These are phyloP conservation scores for Nebria brevicollis DNA, from an alignment of 2,888 invertebrate species.

Conservation along the genomic window DNA sequence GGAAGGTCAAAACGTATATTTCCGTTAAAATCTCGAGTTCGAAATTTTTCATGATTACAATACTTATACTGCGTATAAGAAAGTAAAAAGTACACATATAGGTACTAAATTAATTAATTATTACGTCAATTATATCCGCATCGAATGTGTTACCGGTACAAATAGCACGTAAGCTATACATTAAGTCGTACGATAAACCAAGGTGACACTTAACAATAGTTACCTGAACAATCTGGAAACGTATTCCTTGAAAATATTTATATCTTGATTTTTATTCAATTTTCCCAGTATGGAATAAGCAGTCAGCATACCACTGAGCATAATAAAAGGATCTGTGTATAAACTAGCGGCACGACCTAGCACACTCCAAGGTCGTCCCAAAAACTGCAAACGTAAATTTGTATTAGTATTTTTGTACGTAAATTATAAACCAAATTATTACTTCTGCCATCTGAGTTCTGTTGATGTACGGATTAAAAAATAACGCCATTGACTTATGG, in stretches of 20 bases:
- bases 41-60: no score
- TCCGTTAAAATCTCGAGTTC: no score
- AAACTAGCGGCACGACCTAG: constrained; percentile 75
- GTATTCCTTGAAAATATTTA: constrained; percentile 71
- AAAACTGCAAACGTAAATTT: constrained; percentile 59
- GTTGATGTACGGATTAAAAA: constrained; percentile 74
- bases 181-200: neutral
- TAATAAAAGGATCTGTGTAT: constrained; percentile 77
- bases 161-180: no score
- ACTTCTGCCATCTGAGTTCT: constrained; percentile 75
- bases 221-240: constrained; percentile 69
- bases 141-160: no score
- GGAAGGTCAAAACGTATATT: no score
- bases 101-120: no score
- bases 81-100: no score
- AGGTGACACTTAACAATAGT: constrained; percentile 22
- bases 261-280: constrained; percentile 65
- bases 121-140: no score
- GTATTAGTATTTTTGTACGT: no score
- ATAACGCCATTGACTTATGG: constrained; percentile 78
- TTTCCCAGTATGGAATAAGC: constrained; percentile 71
- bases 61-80: no score
- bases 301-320: constrained; percentile 75
- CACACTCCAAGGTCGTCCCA: constrained; percentile 74
- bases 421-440: constrained; percentile 35